Percentiles rank a stretch among this genome's conserved stretches.
Evolutionary conservation across 2,888 invertebrate species (phyloP).

Genomic region (Hoplodrina ambigua): DNA sequence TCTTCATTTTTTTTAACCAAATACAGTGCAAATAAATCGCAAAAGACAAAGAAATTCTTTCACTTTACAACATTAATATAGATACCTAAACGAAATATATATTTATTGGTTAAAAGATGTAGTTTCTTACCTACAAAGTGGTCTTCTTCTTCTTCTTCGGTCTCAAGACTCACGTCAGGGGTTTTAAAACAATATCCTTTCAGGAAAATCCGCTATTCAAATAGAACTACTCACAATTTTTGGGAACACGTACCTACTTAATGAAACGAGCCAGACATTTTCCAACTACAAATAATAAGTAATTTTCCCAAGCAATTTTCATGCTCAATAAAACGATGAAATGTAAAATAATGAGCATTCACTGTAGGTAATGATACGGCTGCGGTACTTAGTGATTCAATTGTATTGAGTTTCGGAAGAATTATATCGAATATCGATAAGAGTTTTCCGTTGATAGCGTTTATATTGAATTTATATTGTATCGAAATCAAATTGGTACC

Average conservation of each 20-base stretch:
- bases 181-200: not conserved
- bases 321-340: conserved; percentile 35
- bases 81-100: too few relatives aligned
- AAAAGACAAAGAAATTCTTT: too few relatives aligned
- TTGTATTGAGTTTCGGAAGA: conserved; percentile 35
- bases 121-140: too few relatives aligned
- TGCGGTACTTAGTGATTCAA: conserved; percentile 29
- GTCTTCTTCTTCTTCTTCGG: too few relatives aligned
- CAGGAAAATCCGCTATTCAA: not conserved
- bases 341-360: conserved; percentile 47
- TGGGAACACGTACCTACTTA: not conserved
- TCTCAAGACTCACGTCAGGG: too few relatives aligned
- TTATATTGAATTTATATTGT: conserved; percentile 8
- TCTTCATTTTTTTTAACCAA: too few relatives aligned
- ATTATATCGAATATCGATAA: conserved; percentile 39
- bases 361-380: conserved; percentile 25
- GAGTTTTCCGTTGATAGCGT: not conserved
- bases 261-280: conserved; percentile 1
- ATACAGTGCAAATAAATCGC: too few relatives aligned
- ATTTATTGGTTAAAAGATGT: too few relatives aligned
- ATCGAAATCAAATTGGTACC: conserved; percentile 1
- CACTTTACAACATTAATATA: too few relatives aligned
- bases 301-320: conserved; percentile 39
- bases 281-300: conserved; percentile 41
- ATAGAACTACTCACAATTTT: not conserved